Conservation (phyloP, 1,140 invertebrate genomes). For the Pteromalus puparum region DNA sequence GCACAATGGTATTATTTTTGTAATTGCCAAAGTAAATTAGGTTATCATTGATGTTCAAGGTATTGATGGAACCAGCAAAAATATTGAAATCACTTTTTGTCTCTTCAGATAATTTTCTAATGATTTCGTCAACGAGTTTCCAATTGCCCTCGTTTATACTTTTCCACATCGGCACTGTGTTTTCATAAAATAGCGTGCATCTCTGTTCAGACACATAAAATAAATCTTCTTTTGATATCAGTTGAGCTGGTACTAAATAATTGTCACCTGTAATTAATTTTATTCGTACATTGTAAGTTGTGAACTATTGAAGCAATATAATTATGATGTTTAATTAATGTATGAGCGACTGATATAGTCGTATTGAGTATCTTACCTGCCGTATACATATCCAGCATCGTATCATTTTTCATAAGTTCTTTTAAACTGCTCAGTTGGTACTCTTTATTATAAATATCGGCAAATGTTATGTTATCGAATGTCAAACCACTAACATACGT, state of each 20-base stretch:
- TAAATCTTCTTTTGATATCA: slow-evolving; percentile 8
- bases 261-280: slow-evolving; percentile 9
- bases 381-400: neutral
- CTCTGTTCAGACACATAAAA: slow-evolving; percentile 68
- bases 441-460: slow-evolving; percentile 17
- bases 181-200: slow-evolving; percentile 80
- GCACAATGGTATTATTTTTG: neutral
- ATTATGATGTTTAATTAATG: no score
- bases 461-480: neutral
- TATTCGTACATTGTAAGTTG: no score
- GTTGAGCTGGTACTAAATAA: neutral
- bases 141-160: slow-evolving; percentile 75
- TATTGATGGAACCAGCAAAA: neutral
- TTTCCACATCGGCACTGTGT: slow-evolving; percentile 67
- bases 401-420: neutral
- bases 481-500: neutral
- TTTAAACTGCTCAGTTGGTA: neutral
- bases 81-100: neutral
- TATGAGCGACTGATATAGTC: neutral
- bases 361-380: neutral
- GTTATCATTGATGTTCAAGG: neutral
- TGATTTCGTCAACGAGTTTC: slow-evolving; percentile 73
- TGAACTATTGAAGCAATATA: neutral
- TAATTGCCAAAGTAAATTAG: neutral
- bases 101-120: slow-evolving; percentile 56